Evolutionary conservation across 2,113 vertebrate genomes (phyloP), one percentile per base, ranked within the genome.

Genomic region (Mormyrus iriodes): DNA sequence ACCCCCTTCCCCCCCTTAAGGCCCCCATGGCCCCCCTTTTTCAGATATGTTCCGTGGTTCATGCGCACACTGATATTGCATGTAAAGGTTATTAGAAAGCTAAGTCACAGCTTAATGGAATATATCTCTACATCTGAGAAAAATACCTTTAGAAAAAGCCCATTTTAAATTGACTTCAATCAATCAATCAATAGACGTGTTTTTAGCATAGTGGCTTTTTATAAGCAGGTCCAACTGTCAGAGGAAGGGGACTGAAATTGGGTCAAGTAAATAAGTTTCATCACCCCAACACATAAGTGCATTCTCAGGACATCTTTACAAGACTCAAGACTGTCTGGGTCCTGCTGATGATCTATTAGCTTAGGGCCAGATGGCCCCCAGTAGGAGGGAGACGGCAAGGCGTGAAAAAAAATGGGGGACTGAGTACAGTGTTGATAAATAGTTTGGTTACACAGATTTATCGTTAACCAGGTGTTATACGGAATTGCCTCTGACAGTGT

Each of bases 391-490:
- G 31, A 79, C 35, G 35, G 73, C 31, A 42, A 79, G 35, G 73
- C 17, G 73, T 39, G 73, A 42, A 42, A 79, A 79, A 79, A 79
- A 79, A 42, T 42, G 31, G 35, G 35, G 69, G 35, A 27, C 35
- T 76, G 35, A 79, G 73, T 79, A 35, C 13, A 42, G 35, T 39
- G 73, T 42, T 79, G 73, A 79, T 79, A 79, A 79, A 79, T 79
- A 79, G 73, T 79, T 79, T 79, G 73, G 73, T 79, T 42, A 42
- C 73, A 79, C 73, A 79, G 73, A 79, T 79, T 79, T 79, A 79
- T 42, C 35, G 73, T 79, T 79, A 79, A 79, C 73, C 73, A 79
- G 73, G 73, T 79, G 73, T 35, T 39, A 79, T 79, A 42, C 73
- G 2, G 73, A 79, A 39, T 42, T 17, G 31, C 73, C 73, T 19